Evolutionary conservation across 1,140 invertebrate species (phyloP), one percentile per base, ranked within the genome.

Genomic region (Apis cerana): DNA sequence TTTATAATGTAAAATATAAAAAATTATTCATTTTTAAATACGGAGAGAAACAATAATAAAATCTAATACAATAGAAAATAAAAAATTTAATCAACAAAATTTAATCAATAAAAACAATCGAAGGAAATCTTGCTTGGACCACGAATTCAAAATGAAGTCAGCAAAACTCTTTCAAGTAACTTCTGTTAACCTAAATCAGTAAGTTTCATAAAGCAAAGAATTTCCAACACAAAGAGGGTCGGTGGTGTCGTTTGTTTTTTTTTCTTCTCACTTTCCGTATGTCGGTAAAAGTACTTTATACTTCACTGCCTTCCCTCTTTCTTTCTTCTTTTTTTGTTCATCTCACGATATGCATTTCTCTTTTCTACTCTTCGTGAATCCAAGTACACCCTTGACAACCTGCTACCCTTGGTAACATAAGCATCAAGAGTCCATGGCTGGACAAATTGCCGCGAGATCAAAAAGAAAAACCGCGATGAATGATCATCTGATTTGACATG

Each of bases 211-310:
- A 74, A 33, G 71, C 54, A n/a, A 43, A 1, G 33, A 56, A 74
- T 59, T 48, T 74, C 2, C 54, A 13, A 19, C 21, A 48, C 33
- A 74, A 21, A 74, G 56, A 59, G 56, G 56, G 21, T 69, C n/a
- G 13, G n/a, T 15, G 68, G 17, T 70, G 68, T 70, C 48, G n/a
- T 15, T 4, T 54, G 15, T 70, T 52, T 70, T 23, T 70, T 23
- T 52, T 70, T 70, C 5, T 19, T 10, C 11, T 52, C 23, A 1
- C n/a, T 15, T 23, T 33, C 48, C 23, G n/a, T 54, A 23, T n/a
- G 17, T 43, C 43, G 23, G n/a, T 56, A 61, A 75, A 75, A 75
- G 43, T 61, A 75, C 58, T 75, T 75, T 75, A 59, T 59, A 71
- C 27, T 79, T 23, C 27, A 43, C 21, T 56, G 43, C 23, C 50